These are phyloP conservation scores for Oopsacas minuta DNA, from an alignment of 37 sponge, comb jelly and placozoan genomes.

Conservation along the genomic window DNA sequence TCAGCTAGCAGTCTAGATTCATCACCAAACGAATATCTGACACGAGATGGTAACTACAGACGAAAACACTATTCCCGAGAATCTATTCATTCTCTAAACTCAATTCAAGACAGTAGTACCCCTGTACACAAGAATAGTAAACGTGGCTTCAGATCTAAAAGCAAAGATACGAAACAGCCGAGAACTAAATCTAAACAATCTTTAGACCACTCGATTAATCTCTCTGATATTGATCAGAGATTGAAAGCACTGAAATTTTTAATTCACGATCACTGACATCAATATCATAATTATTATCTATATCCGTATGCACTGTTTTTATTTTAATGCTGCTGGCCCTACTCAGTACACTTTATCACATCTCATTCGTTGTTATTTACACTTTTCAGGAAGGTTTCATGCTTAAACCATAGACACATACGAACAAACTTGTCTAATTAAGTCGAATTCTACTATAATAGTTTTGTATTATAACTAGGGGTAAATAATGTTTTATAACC, in stretches of 20 bases:
- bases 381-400: not conserved
- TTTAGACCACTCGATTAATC: not conserved
- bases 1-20: conserved; percentile 4
- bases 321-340: not conserved
- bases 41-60: not conserved
- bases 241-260: conserved; percentile 6
- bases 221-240: conserved; percentile 12
- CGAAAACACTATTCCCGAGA: not conserved
- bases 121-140: not conserved
- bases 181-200: not conserved
- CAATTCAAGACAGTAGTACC: not conserved
- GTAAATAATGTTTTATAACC: too few species aligned
- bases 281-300: too few species aligned
- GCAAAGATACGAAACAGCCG: not conserved
- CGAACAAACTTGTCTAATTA: too few species aligned
- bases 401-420: too few species aligned
- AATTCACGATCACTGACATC: not conserved
- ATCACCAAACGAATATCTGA: not conserved
- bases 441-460: too few species aligned
- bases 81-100: not conserved
- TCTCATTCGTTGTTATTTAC: not conserved
- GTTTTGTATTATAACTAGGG: too few species aligned
- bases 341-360: not conserved
- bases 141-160: not conserved
- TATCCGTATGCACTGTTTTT: conserved; percentile 14